Evolutionary conservation across 2,888 invertebrate species (phyloP).

Genomic region (Endomychus coccineus): DNA sequence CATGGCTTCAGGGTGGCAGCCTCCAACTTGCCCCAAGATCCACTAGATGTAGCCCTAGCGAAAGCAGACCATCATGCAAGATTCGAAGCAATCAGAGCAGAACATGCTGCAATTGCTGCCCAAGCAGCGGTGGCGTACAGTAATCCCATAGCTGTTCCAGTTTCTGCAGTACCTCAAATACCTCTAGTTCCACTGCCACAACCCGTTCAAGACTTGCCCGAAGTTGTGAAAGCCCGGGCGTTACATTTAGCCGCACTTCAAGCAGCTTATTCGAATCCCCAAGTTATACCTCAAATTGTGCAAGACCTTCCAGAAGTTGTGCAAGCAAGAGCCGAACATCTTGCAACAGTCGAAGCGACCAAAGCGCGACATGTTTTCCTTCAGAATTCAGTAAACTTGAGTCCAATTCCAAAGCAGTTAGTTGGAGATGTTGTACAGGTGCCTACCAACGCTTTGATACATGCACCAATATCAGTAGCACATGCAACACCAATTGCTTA

Average conservation of each 20-base stretch:
- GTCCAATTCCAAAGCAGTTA: slow-evolving; percentile 27
- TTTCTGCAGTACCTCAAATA: slow-evolving; percentile 24
- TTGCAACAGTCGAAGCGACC: slow-evolving; percentile 34
- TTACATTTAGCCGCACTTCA: slow-evolving; percentile 35
- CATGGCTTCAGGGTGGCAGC: slow-evolving; percentile 60
- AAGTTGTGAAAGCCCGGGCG: slow-evolving; percentile 34
- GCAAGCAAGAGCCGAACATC: slow-evolving; percentile 35
- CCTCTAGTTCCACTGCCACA: slow-evolving; percentile 28
- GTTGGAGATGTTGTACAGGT: slow-evolving; percentile 23
- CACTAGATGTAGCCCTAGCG: slow-evolving; percentile 41
- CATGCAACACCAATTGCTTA: slow-evolving; percentile 26
- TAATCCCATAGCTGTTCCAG: slow-evolving; percentile 30
- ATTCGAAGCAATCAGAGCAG: slow-evolving; percentile 34
- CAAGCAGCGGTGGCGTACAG: slow-evolving; percentile 27
- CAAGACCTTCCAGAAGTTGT: slow-evolving; percentile 38
- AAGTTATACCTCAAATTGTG: slow-evolving; percentile 38
- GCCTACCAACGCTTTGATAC: slow-evolving; percentile 5
- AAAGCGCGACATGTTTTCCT: slow-evolving; percentile 32
- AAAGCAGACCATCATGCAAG: slow-evolving; percentile 37
- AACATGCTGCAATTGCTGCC: slow-evolving; percentile 29
- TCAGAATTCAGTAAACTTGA: slow-evolving; percentile 20
- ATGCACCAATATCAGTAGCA: slow-evolving; percentile 20
- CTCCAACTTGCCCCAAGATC: slow-evolving; percentile 53
- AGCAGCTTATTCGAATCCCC: slow-evolving; percentile 27
- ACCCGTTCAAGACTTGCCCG: slow-evolving; percentile 41